Percentiles rank a stretch among this genome's conserved stretches.
Evolutionary conservation across 2,113 vertebrate genomes (phyloP).

Genomic region (Myotis davidii): DNA sequence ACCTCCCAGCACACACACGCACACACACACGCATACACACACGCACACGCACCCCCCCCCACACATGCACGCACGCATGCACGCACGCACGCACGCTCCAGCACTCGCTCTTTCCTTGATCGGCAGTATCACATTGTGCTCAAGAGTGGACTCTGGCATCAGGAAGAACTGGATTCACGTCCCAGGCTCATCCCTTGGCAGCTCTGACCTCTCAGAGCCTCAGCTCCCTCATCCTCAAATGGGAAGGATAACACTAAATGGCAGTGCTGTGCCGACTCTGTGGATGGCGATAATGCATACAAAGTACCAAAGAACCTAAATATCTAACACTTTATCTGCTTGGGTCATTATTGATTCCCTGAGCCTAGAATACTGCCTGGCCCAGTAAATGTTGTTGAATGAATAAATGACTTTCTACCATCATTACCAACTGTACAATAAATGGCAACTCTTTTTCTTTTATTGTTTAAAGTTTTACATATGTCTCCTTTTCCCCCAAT

Average conservation of each 20-base stretch:
- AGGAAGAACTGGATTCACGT: neutral
- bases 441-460: neutral
- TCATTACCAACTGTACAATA: neutral
- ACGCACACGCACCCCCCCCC: too few species aligned
- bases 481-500: too few species aligned
- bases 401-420: neutral
- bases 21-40: too few species aligned
- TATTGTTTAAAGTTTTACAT: too few species aligned
- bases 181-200: neutral
- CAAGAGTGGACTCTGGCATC: neutral
- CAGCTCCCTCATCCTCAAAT: neutral
- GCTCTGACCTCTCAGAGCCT: neutral
- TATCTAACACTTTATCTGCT: neutral
- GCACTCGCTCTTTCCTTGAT: neutral
- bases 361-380: neutral
- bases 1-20: neutral
- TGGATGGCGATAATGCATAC: neutral
- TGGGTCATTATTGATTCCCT: neutral
- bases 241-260: neutral
- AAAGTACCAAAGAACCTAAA: neutral
- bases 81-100: neutral
- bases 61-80: too few species aligned
- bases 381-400: neutral
- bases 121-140: neutral
- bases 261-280: neutral